phyloP scores from a whole-genome alignment of 1,140 invertebrate genomes.

The Pseudomyrmex concolor region DNA sequence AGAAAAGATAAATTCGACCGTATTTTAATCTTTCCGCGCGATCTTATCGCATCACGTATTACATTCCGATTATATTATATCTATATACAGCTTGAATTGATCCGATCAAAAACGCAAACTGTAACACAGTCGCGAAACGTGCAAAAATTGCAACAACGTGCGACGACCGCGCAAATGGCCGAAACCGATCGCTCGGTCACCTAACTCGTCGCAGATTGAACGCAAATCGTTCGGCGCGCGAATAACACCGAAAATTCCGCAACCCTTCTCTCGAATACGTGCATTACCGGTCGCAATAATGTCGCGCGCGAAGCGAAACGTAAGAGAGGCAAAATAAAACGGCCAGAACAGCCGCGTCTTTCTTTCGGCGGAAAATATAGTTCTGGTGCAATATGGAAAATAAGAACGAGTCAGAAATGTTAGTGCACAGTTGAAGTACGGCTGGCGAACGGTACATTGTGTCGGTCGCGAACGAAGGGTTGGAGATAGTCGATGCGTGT shows the following conservation, averaged over 20 bases:
- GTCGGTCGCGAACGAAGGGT: not conserved
- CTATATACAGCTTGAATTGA: not conserved
- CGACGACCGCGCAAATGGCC: constrained; percentile 7
- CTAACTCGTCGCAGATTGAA: constrained; percentile 56
- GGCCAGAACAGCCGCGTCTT: constrained; percentile 31
- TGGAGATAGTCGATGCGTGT: no score
- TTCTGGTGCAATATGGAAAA: constrained; percentile 71
- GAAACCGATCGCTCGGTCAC: constrained; percentile 37
- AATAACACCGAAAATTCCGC: constrained; percentile 31
- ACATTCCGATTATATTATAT: no score
- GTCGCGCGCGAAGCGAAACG: not conserved
- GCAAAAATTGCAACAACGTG: constrained; percentile 33
- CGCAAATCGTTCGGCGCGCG: constrained; percentile 51
- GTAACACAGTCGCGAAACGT: constrained; percentile 13
- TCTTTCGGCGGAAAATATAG: constrained; percentile 62
- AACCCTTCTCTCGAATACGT: constrained; percentile 26
- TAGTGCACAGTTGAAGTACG: constrained; percentile 6
- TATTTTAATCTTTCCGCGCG: no score
- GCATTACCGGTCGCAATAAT: constrained; percentile 42
- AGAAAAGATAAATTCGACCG: not conserved
- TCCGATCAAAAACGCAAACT: not conserved
- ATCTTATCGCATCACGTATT: no score
- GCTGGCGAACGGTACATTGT: not conserved
- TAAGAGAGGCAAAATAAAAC: constrained; percentile 36
- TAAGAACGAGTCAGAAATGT: constrained; percentile 56